Percentiles rank a stretch among this genome's conserved stretches.
Evolutionary conservation across 2,888 invertebrate genomes (phyloP).

Genomic region (Emmelina monodactyla): DNA sequence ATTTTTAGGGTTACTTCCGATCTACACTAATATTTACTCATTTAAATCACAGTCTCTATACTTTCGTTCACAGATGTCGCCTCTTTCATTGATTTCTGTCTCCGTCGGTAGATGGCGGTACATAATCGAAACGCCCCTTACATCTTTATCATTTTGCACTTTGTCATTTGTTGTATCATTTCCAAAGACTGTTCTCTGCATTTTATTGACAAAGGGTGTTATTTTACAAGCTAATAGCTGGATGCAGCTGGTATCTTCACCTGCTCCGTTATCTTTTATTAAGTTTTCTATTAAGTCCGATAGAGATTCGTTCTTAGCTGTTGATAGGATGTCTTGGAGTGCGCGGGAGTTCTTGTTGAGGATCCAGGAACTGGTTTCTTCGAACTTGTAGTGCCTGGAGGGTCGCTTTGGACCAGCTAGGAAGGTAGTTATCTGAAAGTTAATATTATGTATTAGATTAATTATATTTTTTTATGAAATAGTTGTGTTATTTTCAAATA

Average conservation of each 20-base stretch:
- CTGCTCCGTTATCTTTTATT: constrained; percentile 58
- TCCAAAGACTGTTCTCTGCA: constrained; percentile 74
- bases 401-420: constrained; percentile 40
- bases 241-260: constrained; percentile 73
- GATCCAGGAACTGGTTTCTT: constrained; percentile 62
- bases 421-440: constrained; percentile 69
- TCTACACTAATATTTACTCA: too few species aligned
- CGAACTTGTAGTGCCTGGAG: constrained; percentile 27
- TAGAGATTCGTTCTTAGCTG: constrained; percentile 69
- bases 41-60: constrained; percentile 58
- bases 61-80: constrained; percentile 69
- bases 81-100: constrained; percentile 66
- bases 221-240: constrained; percentile 79
- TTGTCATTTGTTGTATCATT: constrained; percentile 28
- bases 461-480: too few species aligned
- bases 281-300: constrained; percentile 68
- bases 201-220: constrained; percentile 77
- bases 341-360: constrained; percentile 66
- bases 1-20: too few species aligned
- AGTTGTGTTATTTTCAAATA: too few species aligned
- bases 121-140: constrained; percentile 44
- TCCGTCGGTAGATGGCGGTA: constrained; percentile 70
- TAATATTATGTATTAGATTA: constrained; percentile 1
- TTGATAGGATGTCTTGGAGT: constrained; percentile 63
- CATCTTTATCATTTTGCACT: constrained; percentile 28